These are phyloP conservation scores for Anabas testudineus DNA, from an alignment of 2,797 vertebrate genomes.

Conservation along the genomic window DNA sequence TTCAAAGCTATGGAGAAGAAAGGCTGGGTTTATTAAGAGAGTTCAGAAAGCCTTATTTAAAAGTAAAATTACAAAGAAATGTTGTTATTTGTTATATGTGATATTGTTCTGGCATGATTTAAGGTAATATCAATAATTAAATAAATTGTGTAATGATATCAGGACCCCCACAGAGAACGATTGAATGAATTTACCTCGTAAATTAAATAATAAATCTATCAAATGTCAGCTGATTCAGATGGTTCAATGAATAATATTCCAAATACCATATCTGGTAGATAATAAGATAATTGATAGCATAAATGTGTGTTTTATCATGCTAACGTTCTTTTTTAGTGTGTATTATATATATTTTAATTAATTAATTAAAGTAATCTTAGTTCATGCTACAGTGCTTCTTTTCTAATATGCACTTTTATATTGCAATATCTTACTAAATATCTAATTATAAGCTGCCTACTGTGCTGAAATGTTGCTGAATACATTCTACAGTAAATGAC, in stretches of 20 bases:
- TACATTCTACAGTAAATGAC: not conserved
- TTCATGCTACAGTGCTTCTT: not conserved
- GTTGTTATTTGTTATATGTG: too few relatives aligned
- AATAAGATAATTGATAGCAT: not conserved
- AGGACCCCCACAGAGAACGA: not conserved
- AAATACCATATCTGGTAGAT: not conserved
- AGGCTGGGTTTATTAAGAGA: not conserved
- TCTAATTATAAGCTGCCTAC: not conserved
- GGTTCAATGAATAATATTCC: not conserved
- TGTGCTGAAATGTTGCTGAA: constrained; percentile 1
- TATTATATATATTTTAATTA: too few relatives aligned
- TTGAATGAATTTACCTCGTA: too few relatives aligned
- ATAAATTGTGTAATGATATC: too few relatives aligned
- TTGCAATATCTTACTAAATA: not conserved
- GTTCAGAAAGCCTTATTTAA: too few relatives aligned
- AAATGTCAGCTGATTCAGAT: not conserved
- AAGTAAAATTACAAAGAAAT: too few relatives aligned
- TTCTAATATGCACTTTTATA: not conserved
- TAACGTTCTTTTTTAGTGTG: too few relatives aligned
- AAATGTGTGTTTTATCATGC: not conserved
- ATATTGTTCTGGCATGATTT: too few relatives aligned
- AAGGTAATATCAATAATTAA: too few relatives aligned
- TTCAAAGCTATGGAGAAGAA: constrained; percentile 10
- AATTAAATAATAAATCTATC: not conserved
- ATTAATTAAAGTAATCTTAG: not conserved